Conservation (phyloP, 2,113 vertebrate genomes). For the Tringa solitaria region DNA sequence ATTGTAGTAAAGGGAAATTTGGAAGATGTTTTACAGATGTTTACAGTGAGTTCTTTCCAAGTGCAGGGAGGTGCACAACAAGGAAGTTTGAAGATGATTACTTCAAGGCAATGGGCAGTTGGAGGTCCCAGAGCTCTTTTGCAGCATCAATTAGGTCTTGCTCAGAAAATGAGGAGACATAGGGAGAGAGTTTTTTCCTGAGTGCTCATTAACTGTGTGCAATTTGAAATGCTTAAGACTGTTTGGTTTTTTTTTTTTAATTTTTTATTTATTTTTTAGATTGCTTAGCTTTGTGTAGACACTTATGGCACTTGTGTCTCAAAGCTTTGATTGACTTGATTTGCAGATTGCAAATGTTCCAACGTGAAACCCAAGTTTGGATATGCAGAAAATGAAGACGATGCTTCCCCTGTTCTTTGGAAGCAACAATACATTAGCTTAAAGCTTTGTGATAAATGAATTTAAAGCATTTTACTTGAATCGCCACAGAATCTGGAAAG, state of each 20-base stretch:
- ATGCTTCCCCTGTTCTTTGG: background rate
- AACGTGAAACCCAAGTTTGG: background rate
- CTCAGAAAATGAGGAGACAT: background rate
- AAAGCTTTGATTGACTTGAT: background rate
- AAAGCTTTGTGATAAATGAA: background rate
- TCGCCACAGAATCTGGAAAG: background rate
- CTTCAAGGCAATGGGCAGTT: background rate
- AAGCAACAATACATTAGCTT: background rate
- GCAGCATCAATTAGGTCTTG: background rate
- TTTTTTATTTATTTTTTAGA: background rate
- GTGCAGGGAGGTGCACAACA: background rate
- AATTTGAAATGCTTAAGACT: background rate
- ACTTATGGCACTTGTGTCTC: background rate
- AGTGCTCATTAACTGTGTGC: background rate
- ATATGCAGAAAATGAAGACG: background rate
- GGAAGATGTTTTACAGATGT: conserved; percentile 29
- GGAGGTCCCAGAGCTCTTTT: background rate
- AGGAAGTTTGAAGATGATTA: background rate
- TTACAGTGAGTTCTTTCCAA: conserved; percentile 1
- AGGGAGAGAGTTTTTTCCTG: background rate
- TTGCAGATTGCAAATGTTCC: background rate
- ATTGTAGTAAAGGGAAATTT: background rate
- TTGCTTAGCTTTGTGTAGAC: background rate
- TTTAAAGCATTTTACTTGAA: background rate
- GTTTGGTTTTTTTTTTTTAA: background rate